Conservation (phyloP, 2,888 invertebrate genomes). For the Spicauda simplicius region DNA sequence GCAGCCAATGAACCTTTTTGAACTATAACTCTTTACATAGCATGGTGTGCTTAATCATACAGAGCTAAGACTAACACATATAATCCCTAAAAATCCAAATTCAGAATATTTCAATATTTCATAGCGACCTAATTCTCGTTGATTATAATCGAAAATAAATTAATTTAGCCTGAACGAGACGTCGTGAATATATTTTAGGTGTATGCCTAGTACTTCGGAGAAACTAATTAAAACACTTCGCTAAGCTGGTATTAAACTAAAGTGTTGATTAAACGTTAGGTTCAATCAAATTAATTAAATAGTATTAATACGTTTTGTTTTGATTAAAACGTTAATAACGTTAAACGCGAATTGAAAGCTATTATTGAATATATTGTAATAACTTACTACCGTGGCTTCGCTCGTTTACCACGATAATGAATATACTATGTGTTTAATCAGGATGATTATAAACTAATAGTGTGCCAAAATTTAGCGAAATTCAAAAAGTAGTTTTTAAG, state of each 20-base stretch:
- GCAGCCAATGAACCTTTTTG: no score
- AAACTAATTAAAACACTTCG: slow-evolving; percentile 15
- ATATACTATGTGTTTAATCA: no score
- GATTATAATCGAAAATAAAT: not conserved
- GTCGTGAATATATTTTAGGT: not conserved
- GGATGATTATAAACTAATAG: no score
- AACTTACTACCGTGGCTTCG: no score
- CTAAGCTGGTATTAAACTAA: slow-evolving; percentile 8
- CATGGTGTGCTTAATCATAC: no score
- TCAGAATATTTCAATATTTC: not conserved
- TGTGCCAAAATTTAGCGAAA: no score
- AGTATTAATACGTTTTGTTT: no score
- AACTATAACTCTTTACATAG: no score
- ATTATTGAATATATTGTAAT: no score
- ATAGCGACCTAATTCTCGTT: not conserved
- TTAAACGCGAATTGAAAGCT: no score
- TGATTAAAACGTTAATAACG: no score
- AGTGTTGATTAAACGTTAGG: slow-evolving; percentile 5
- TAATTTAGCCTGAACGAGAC: not conserved
- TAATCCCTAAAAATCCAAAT: not conserved
- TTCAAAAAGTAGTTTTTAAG: no score
- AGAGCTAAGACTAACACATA: not conserved
- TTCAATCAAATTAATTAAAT: not conserved
- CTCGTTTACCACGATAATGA: not conserved
- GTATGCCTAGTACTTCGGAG: slow-evolving; percentile 3